Percentiles rank a stretch among this genome's conserved stretches.
phyloP scores from a whole-genome alignment of 2,888 invertebrate species.

The Parnassius mnemosyne region DNA sequence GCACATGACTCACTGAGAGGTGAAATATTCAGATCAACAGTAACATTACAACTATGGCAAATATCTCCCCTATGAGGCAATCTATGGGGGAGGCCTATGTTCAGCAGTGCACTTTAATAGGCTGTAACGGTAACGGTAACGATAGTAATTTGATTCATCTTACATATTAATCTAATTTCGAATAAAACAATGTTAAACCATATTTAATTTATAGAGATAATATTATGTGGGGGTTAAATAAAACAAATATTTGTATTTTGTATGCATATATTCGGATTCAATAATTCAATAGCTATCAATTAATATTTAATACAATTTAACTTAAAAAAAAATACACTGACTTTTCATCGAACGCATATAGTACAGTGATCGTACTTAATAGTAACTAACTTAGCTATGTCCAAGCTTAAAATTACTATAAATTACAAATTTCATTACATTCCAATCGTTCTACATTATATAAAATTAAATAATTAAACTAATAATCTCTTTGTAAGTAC shows the following conservation, averaged over 20 bases:
- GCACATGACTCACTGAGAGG: too few relatives aligned
- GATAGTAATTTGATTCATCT: too few relatives aligned
- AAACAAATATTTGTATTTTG: conserved; percentile 60
- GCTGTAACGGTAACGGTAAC: too few relatives aligned
- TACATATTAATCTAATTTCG: too few relatives aligned
- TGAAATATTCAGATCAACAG: too few relatives aligned
- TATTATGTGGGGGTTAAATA: conserved; percentile 37
- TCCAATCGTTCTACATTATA: conserved; percentile 43
- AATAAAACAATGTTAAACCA: too few relatives aligned
- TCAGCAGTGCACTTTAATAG: too few relatives aligned
- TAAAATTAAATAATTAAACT: conserved; percentile 32
- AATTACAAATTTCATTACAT: conserved; percentile 75
- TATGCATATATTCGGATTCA: conserved; percentile 79
- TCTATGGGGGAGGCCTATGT: too few relatives aligned
- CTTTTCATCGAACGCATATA: conserved; percentile 57
- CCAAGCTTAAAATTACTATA: conserved; percentile 74
- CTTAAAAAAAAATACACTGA: conserved; percentile 75
- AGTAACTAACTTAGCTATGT: conserved; percentile 69
- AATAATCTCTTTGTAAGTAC: conserved; percentile 30
- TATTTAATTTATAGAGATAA: too few relatives aligned
- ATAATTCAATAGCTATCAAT: conserved; percentile 77
- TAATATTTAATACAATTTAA: conserved; percentile 74
- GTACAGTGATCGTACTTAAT: conserved; percentile 52
- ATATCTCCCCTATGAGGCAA: too few relatives aligned
- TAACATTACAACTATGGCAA: too few relatives aligned